Base-by-base conservation (phyloP, 2,888 invertebrate species). In the Acrobeloides nanus region DNA sequence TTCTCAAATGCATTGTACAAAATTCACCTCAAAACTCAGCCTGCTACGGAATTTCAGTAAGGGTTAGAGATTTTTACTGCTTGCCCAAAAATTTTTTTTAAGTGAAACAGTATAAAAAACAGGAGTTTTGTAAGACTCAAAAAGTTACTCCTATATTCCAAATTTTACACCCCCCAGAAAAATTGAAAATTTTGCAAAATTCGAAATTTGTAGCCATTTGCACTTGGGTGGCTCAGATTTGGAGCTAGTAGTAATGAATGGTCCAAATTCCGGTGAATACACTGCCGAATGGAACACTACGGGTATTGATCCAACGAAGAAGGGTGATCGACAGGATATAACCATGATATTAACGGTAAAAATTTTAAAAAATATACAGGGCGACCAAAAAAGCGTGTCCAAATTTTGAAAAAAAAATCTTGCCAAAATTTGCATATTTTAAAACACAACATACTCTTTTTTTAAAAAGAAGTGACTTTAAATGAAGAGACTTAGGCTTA, bases 231-330 rank as follows among this genome's bases (percentile, higher is more conserved):
- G 63, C 7, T 47, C 48, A 29, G 63, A 63, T 46, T 37, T 63
- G 12, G 59, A 65, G 12, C 45, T 63, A 15, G 46, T 53, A 23
- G 24, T 40, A 25, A 53, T 47, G 24, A 35, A 46, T 21, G 31
- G 38, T 17, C 53, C 46, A 2, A 26, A 27, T 4, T 10, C 47
- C 5, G 61, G 60, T 7, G 55, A 58, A 21, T 60, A 60, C 34
- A 39, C 51, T n/a, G 51, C 63, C 29, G 53, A 57, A n/a, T 63
- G 63, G 63, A 65, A 63, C 48, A 63, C 63, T 15, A 65, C 59
- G 1, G 63, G 63, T 10, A 65, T 63, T 21, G 46, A 57, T 15
- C 57, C 59, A 15, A 59, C 59, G 4, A 57, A 50, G 27, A 53
- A 57, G 33, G 57, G 59, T 15, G 46, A 44, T 4, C 44, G 63